These are phyloP conservation scores for Drosophila neocordata DNA, from an alignment of 1,140 invertebrate genomes.

Conservation along the genomic window DNA sequence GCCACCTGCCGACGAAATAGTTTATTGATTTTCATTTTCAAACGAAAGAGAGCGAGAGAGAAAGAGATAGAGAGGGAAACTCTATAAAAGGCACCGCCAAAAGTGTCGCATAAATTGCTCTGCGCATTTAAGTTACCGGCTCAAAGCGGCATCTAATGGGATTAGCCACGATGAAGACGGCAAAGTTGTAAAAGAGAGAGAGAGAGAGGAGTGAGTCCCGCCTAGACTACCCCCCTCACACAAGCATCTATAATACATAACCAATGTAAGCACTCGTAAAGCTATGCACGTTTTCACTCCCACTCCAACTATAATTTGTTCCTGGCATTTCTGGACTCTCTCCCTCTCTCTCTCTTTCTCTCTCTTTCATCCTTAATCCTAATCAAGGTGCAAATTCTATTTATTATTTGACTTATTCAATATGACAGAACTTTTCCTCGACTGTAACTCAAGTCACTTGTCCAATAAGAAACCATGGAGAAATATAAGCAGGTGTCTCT, in stretches of 20 bases:
- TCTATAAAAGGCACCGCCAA: constrained; percentile 25
- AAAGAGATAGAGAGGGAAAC: too few species aligned
- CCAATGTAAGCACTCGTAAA: constrained; percentile 6
- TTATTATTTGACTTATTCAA: constrained; percentile 23
- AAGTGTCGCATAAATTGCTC: constrained; percentile 28
- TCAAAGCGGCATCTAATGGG: constrained; percentile 29
- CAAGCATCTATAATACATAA: not conserved
- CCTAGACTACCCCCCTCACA: constrained; percentile 10
- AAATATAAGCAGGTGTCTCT: constrained; percentile 8
- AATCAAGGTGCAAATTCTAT: constrained; percentile 25
- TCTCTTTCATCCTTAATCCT: constrained; percentile 7
- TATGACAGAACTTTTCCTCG: constrained; percentile 16
- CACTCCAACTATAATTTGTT: not conserved
- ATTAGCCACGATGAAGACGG: constrained; percentile 22
- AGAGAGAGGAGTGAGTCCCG: constrained; percentile 2
- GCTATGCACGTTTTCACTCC: constrained; percentile 12
- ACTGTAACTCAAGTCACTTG: constrained; percentile 3
- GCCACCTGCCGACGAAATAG: constrained; percentile 18
- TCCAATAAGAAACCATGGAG: not conserved
- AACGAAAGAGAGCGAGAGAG: too few species aligned
- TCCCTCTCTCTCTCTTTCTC: not conserved
- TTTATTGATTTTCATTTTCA: constrained; percentile 15
- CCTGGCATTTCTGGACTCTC: constrained; percentile 4
- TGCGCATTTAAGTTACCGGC: constrained; percentile 11
- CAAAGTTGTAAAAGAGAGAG: constrained; percentile 1